Evolutionary conservation across 35 echinoderm and acorn worm genomes (phyloP).

Genomic region (Strongylocentrotus purpuratus): DNA sequence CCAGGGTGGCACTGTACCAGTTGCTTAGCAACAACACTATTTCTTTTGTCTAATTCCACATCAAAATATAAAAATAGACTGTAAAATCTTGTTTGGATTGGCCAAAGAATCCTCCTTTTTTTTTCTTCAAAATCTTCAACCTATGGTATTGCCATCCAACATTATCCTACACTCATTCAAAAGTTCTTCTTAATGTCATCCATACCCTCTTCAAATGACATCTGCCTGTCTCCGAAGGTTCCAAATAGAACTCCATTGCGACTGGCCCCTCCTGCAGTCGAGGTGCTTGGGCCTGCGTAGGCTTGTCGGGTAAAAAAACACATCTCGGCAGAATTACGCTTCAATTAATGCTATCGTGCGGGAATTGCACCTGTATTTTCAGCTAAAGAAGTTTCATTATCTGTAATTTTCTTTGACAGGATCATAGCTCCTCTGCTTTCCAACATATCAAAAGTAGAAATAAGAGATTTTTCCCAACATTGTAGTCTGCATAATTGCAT

Average conservation of each 20-base stretch:
- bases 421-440: too few species aligned
- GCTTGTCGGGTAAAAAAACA: slow-evolving; percentile 7
- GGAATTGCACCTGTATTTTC: not conserved
- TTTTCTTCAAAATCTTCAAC: too few species aligned
- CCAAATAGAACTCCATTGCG: not conserved
- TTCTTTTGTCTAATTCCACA: too few species aligned
- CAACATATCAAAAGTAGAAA: too few species aligned
- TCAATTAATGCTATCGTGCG: not conserved
- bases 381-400: not conserved
- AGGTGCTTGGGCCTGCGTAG: not conserved
- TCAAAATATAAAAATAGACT: too few species aligned
- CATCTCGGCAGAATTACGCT: not conserved
- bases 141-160: not conserved
- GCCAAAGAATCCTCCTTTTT: too few species aligned
- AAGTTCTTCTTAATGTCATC: not conserved
- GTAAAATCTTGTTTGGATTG: too few species aligned
- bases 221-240: not conserved
- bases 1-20: too few species aligned
- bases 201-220: slow-evolving; percentile 27
- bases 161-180: not conserved
- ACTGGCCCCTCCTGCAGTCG: not conserved
- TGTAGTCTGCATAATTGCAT: too few species aligned
- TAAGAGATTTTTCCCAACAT: too few species aligned
- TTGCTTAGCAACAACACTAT: too few species aligned
- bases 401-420: not conserved